Base-by-base conservation (phyloP, 2,113 vertebrate genomes). In the Caranx ignobilis region DNA sequence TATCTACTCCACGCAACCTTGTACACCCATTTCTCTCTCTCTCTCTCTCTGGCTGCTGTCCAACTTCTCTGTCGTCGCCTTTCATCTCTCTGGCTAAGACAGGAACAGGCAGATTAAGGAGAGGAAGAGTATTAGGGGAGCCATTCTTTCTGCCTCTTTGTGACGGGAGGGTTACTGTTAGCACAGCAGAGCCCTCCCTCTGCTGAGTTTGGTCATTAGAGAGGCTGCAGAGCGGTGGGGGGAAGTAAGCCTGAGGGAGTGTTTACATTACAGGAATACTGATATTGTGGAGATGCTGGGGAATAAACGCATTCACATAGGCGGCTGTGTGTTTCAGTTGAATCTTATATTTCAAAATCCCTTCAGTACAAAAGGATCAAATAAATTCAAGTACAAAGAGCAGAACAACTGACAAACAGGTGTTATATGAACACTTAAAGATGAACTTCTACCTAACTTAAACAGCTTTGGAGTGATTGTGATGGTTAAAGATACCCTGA, bases 81-180 rank as follows among this genome's bases (percentile, higher is more conserved):
- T 90, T 92, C 83, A 92, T 93, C 88, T 91, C 75, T 54, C 50
- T 56, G 83, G 61, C 73, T 80, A 64, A 86, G 77, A 85, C 82
- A 83, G 77, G 79, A 90, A 84, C 72, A 78, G 77, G 50, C 70
- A 84, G 89, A 91, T 90, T 89, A 89, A 80, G 61, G 65, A 74
- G 85, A 81, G 79, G 84, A 83, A 82, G 77, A 83, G 81, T 82
- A 84, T 89, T 84, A 90, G 65, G 69, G 50, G 78, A 86, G 83
- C 62, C 82, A 73, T 87, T 90, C 81, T 85, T 84, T 79, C 63
- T 84, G 65, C 71, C 69, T 75, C 73, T 78, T 48, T 80, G 85
- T 86, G 84, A 80, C 50, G 62, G 62, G 54, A 66, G 73, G 77
- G 78, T 82, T 83, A 63, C 55, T 55, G 81, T 80, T 64, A 75